These are phyloP conservation scores for Melipona beecheii DNA, from an alignment of 2,888 invertebrate species.

Conservation along the genomic window DNA sequence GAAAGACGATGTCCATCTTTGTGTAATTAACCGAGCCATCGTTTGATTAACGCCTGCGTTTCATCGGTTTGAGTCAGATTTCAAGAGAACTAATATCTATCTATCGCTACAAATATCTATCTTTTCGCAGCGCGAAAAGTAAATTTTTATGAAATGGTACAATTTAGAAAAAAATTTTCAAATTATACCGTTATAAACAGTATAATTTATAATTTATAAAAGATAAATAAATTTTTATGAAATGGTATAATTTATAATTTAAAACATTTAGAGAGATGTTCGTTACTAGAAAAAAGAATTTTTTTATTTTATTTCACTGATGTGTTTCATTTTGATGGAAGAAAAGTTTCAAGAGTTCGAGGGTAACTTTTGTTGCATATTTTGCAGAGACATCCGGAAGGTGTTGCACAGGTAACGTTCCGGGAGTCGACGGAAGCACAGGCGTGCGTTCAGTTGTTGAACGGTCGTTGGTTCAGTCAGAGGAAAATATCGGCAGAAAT, in stretches of 20 bases:
- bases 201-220: too few relatives aligned
- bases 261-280: too few relatives aligned
- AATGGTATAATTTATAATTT: too few relatives aligned
- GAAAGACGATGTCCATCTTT: slow-evolving; percentile 15
- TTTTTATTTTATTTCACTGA: too few relatives aligned
- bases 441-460: slow-evolving; percentile 93
- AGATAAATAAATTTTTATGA: too few relatives aligned
- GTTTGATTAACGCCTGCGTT: slow-evolving; percentile 26
- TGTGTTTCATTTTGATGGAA: neutral
- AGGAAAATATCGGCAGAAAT: slow-evolving; percentile 93
- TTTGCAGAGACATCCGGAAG: slow-evolving; percentile 94
- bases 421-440: slow-evolving; percentile 96
- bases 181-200: too few relatives aligned
- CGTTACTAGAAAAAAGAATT: too few relatives aligned
- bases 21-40: slow-evolving; percentile 22
- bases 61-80: neutral
- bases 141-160: too few relatives aligned
- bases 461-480: slow-evolving; percentile 96
- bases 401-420: slow-evolving; percentile 96
- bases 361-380: neutral
- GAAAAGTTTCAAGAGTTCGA: neutral
- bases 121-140: neutral
- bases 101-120: neutral
- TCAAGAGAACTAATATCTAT: neutral
- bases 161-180: too few relatives aligned